Evolutionary conservation across 2,888 invertebrate genomes (phyloP).

Genomic region (Netelia fuscicornis): DNA sequence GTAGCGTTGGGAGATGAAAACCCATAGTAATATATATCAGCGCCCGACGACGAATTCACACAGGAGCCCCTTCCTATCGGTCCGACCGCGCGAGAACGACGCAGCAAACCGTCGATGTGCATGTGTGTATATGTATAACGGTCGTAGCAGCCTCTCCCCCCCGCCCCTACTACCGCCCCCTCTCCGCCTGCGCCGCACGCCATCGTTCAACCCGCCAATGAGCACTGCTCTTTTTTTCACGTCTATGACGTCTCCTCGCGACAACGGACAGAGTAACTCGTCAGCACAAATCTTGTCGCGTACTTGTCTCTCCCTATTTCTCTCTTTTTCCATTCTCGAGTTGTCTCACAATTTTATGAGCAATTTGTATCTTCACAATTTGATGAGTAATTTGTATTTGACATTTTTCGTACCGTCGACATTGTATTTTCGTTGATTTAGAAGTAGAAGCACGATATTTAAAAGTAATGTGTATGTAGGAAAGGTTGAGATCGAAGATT

Average conservation of each 20-base stretch:
- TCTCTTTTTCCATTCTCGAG: conserved; percentile 61
- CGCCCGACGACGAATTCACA: conserved; percentile 36
- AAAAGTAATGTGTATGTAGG: too few relatives aligned
- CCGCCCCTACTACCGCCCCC: neutral
- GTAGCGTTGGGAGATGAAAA: conserved; percentile 13
- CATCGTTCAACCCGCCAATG: conserved; percentile 10
- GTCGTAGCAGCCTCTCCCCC: conserved; percentile 37
- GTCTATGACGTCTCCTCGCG: too few relatives aligned
- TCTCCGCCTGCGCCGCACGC: conserved; percentile 2
- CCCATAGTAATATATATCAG: conserved; percentile 5
- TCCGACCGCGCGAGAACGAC: conserved; percentile 46
- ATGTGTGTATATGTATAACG: conserved; percentile 4
- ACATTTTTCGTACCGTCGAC: conserved; percentile 13
- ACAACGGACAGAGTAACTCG: too few relatives aligned
- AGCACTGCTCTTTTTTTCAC: conserved; percentile 58
- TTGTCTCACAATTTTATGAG: neutral
- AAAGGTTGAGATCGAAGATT: too few relatives aligned
- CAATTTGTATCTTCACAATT: neutral
- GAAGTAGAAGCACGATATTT: too few relatives aligned
- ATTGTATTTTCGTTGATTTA: too few relatives aligned
- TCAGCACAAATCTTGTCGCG: too few relatives aligned
- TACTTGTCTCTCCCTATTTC: conserved; percentile 41
- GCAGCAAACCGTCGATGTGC: conserved; percentile 31
- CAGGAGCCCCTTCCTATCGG: conserved; percentile 35
- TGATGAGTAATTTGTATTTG: neutral